Base-by-base conservation (phyloP, 2,797 vertebrate species). In the Sphaeramia orbicularis region DNA sequence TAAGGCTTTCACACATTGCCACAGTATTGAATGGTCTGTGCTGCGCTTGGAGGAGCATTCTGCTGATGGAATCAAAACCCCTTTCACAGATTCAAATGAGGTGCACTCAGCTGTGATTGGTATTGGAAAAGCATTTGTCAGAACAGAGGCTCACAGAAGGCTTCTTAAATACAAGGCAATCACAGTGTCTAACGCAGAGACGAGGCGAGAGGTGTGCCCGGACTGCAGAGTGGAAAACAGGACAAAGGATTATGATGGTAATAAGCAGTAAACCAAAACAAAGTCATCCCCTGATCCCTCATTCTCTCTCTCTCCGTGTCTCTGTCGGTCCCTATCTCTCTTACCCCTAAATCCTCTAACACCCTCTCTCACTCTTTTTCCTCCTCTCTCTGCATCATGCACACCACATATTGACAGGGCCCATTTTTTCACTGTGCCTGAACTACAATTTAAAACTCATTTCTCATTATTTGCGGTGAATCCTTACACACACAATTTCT, bases 1-100 rank as follows among this genome's bases (percentile, higher is more conserved):
- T 9, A 42, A 38, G 69, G 77, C 85, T 85, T 90, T 89, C 78
- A 71, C 88, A 85, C 83, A 55, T 83, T 61, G 71, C 83, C 80
- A 72, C 78, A 74, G 81, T 92, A 90, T 89, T 93, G 92, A 94
- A 92, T 91, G 91, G 90, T 78, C 83, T 61, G 87, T 63, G 81
- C 86, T 45, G 89, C 75, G 89, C 91, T 86, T 91, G 88, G 89
- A 83, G 85, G 88, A 89, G 87, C 87, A 86, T 94, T 94, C 90
- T 93, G 92, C 92, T 94, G 94, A 95, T 94, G 93, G 92, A 94
- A 93, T 94, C 88, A 94, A 93, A 94, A 91, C 76, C 85, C 88
- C 86, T 94, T 95, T 94, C 91, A 93, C 88, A 90, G 84, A 94
- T 94, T 94, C 92, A 94, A 94, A 94, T 94, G 93, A 95, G 92